phyloP scores from a whole-genome alignment of 2,113 vertebrate genomes.

The Balaenoptera acutorostrata region DNA sequence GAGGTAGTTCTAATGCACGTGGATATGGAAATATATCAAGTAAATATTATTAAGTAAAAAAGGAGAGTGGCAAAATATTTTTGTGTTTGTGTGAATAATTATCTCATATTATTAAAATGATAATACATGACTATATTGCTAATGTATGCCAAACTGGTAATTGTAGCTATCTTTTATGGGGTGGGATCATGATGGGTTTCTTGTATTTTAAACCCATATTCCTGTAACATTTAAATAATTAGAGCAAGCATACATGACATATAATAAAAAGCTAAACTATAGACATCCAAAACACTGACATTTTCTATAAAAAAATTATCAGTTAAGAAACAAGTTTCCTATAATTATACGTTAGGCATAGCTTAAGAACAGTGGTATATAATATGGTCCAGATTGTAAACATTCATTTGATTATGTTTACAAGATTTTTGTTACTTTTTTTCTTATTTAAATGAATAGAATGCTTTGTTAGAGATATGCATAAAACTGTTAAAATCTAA shows the following conservation, averaged over 20 bases:
- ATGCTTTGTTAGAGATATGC: neutral
- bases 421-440: neutral
- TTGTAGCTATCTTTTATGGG: neutral
- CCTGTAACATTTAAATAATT: conserved; percentile 17
- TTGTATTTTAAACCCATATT: neutral
- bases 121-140: neutral
- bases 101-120: conserved; percentile 2
- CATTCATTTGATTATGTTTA: neutral
- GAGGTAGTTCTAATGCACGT: neutral
- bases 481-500: neutral
- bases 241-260: neutral
- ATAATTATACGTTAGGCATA: neutral
- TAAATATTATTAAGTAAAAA: neutral
- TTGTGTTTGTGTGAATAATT: neutral
- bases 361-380: neutral
- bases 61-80: neutral
- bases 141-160: neutral
- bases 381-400: neutral
- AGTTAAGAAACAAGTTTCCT: neutral
- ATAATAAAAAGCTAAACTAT: neutral
- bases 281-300: neutral
- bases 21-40: neutral
- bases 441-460: neutral
- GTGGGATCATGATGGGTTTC: neutral
- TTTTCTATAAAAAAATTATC: neutral